These are phyloP conservation scores for Hybos culiciformis DNA, from an alignment of 2,888 invertebrate species.

Conservation along the genomic window DNA sequence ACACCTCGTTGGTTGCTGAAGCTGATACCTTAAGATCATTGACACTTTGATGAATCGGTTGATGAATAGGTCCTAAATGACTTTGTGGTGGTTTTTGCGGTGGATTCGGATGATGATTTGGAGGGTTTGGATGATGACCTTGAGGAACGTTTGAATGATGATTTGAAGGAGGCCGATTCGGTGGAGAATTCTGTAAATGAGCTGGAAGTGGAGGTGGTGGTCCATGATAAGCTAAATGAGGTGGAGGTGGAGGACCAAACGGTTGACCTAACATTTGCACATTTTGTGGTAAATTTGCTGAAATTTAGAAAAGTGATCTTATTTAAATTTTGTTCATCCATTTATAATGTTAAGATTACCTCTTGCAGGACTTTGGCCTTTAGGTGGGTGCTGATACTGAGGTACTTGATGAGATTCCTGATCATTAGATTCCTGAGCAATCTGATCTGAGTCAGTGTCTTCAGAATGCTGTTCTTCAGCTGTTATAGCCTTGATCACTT, in stretches of 20 bases:
- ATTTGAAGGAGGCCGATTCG: slow-evolving; percentile 10
- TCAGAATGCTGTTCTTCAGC: slow-evolving; percentile 41
- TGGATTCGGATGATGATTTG: slow-evolving; percentile 31
- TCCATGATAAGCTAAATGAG: slow-evolving; percentile 55
- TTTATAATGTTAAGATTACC: slow-evolving; percentile 18
- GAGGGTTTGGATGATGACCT: slow-evolving; percentile 20
- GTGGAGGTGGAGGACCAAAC: slow-evolving; percentile 40
- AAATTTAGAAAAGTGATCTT: neutral
- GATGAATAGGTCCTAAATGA: slow-evolving; percentile 1
- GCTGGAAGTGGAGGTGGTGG: slow-evolving; percentile 44
- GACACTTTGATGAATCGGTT: slow-evolving; percentile 27
- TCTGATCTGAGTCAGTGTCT: slow-evolving; percentile 52
- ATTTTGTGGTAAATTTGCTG: slow-evolving; percentile 15
- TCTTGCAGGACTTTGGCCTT: slow-evolving; percentile 24
- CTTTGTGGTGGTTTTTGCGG: slow-evolving; percentile 25
- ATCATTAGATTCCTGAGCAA: slow-evolving; percentile 58
- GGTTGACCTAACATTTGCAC: slow-evolving; percentile 33
- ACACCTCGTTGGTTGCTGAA: slow-evolving; percentile 53
- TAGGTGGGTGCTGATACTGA: slow-evolving; percentile 33
- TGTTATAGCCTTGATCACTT: slow-evolving; percentile 48
- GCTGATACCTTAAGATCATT: slow-evolving; percentile 28
- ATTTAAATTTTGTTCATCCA: neutral
- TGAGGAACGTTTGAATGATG: slow-evolving; percentile 23
- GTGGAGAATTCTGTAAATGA: slow-evolving; percentile 20
- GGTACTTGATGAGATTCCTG: slow-evolving; percentile 35